Evolutionary conservation across 2,113 vertebrate species (phyloP).

Genomic region (Paedocypris sp.): DNA sequence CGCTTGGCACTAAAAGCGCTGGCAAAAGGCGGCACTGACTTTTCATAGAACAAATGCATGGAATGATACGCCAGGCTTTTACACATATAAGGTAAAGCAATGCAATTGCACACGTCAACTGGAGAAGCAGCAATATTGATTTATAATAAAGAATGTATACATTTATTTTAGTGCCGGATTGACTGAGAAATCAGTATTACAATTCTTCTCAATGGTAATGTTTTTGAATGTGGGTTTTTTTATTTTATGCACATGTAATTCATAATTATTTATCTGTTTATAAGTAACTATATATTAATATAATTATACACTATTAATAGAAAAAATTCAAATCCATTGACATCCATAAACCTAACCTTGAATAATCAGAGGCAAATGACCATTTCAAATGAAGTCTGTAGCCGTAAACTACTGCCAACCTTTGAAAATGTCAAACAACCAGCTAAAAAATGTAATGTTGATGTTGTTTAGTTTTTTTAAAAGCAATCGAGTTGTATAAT

Average conservation of each 20-base stretch:
- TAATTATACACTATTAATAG: no score
- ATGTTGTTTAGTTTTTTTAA: neutral
- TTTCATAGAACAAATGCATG: neutral
- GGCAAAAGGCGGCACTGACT: conserved; percentile 21
- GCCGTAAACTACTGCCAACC: conserved; percentile 19
- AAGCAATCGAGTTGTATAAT: neutral
- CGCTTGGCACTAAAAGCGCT: conserved; percentile 34
- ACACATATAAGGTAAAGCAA: neutral
- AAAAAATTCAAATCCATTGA: no score
- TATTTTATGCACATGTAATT: no score
- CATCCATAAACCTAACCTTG: no score
- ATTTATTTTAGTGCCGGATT: no score
- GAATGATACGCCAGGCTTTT: neutral
- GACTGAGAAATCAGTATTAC: no score
- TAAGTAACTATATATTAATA: neutral
- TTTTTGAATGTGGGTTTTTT: no score
- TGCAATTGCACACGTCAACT: neutral
- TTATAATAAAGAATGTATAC: no score
- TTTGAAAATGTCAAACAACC: neutral
- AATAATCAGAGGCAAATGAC: conserved; percentile 39
- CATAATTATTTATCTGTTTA: neutral
- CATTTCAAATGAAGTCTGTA: conserved; percentile 24
- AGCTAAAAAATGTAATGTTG: no score
- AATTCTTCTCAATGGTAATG: no score
- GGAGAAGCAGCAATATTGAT: no score